These are phyloP conservation scores for Nowickia ferox DNA, from an alignment of 2,888 invertebrate species.

Conservation along the genomic window DNA sequence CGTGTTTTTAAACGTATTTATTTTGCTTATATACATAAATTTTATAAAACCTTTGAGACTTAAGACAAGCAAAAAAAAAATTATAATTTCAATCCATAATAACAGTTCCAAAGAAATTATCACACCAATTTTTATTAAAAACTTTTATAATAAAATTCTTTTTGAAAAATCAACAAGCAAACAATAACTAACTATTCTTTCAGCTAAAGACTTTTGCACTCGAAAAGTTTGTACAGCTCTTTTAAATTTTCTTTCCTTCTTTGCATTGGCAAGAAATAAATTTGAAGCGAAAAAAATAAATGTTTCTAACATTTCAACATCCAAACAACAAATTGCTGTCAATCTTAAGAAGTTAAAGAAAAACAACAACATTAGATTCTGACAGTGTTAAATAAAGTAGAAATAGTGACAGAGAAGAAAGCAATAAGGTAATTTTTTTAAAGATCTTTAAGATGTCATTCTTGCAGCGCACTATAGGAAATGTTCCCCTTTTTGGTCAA, in stretches of 20 bases:
- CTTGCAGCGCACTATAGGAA: background rate
- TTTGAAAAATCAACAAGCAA: background rate
- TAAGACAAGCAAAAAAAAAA: too few relatives aligned
- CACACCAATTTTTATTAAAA: too few relatives aligned
- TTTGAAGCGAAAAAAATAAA: conserved; percentile 25
- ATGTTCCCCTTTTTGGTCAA: too few relatives aligned
- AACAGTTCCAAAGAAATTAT: too few relatives aligned
- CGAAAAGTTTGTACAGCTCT: conserved; percentile 39
- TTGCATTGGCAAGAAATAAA: conserved; percentile 8
- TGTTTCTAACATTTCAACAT: conserved; percentile 32
- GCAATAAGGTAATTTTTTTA: background rate
- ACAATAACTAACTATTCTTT: background rate
- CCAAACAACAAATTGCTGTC: conserved; percentile 55
- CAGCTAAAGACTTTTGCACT: background rate
- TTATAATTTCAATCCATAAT: too few relatives aligned
- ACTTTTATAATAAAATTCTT: background rate
- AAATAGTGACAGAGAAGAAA: conserved; percentile 13
- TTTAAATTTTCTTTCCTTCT: conserved; percentile 31
- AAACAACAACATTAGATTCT: conserved; percentile 8
- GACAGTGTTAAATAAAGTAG: conserved; percentile 14
- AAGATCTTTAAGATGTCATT: conserved; percentile 25
- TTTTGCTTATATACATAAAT: too few relatives aligned
- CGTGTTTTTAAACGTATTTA: too few relatives aligned
- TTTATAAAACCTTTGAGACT: too few relatives aligned
- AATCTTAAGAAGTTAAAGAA: conserved; percentile 48